Conservation (phyloP, 2,888 invertebrate species). For the Tineola bisselliella region DNA sequence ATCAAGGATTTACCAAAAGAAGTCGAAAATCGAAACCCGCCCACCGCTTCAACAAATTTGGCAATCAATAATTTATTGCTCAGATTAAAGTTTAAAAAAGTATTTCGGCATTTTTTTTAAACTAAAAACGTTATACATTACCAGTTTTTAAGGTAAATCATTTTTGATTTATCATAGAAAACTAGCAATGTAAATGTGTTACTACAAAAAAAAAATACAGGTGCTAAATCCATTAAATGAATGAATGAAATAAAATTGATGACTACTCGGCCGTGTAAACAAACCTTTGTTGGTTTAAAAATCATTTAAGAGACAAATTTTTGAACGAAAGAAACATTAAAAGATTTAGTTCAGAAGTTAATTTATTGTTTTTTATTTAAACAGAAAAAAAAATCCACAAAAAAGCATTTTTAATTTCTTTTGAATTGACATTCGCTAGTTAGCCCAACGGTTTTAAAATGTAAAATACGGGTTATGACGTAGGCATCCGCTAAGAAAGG, state of each 20-base stretch:
- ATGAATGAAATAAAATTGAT: constrained; percentile 23
- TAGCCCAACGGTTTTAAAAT: too few species aligned
- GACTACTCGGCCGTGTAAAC: constrained; percentile 12
- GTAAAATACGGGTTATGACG: too few species aligned
- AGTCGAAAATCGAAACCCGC: constrained; percentile 45
- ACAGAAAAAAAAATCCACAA: too few species aligned
- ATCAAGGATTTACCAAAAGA: background rate
- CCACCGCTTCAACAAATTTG: constrained; percentile 54
- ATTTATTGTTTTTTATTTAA: too few species aligned
- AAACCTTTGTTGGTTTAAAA: constrained; percentile 14
- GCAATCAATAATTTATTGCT: constrained; percentile 53
- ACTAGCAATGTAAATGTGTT: constrained; percentile 23
- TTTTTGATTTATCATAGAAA: constrained; percentile 29
- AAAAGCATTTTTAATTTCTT: too few species aligned
- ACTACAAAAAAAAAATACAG: constrained; percentile 18
- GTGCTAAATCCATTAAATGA: constrained; percentile 18
- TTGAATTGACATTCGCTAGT: too few species aligned
- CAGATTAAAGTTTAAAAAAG: constrained; percentile 13
- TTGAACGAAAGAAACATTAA: background rate
- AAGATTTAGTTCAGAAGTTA: too few species aligned
- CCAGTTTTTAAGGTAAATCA: background rate
- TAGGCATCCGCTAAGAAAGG: too few species aligned
- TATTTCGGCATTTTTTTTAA: background rate
- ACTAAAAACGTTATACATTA: background rate
- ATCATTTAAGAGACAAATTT: background rate